phyloP scores from a whole-genome alignment of 2,113 vertebrate species.

The Fukomys damarensis region DNA sequence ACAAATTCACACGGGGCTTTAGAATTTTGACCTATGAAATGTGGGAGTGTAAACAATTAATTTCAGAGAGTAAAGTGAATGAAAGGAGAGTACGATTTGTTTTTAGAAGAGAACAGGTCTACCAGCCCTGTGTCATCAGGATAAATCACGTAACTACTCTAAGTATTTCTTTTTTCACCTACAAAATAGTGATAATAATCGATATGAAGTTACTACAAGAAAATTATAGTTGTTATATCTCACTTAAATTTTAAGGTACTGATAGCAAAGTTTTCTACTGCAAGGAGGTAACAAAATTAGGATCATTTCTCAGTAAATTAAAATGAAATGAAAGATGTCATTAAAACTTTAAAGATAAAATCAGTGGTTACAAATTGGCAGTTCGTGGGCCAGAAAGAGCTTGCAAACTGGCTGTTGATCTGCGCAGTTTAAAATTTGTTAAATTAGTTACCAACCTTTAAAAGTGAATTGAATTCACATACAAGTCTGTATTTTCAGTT shows the following conservation, averaged over 20 bases:
- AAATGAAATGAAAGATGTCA: background rate
- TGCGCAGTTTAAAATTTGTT: background rate
- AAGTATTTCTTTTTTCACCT: background rate
- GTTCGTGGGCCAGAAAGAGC: background rate
- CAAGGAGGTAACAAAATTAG: background rate
- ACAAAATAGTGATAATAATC: background rate
- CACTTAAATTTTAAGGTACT: background rate
- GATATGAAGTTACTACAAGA: background rate
- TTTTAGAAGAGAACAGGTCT: background rate
- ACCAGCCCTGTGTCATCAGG: background rate
- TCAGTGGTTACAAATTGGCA: background rate
- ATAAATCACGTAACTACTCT: background rate
- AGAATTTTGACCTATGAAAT: background rate
- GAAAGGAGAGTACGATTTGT: background rate
- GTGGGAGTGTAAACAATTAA: background rate
- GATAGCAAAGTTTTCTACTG: background rate
- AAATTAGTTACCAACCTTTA: conserved; percentile 33
- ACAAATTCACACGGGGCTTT: background rate
- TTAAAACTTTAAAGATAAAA: conserved; percentile 6
- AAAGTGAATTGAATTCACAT: conserved; percentile 27
- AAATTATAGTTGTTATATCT: background rate
- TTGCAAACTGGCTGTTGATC: background rate
- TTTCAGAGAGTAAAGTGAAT: background rate
- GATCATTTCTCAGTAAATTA: conserved; percentile 27
- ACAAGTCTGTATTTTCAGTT: conserved; percentile 48